Evolutionary conservation across 2,113 vertebrate species (phyloP), one percentile per base, ranked within the genome.

Genomic region (Gadus macrocephalus): DNA sequence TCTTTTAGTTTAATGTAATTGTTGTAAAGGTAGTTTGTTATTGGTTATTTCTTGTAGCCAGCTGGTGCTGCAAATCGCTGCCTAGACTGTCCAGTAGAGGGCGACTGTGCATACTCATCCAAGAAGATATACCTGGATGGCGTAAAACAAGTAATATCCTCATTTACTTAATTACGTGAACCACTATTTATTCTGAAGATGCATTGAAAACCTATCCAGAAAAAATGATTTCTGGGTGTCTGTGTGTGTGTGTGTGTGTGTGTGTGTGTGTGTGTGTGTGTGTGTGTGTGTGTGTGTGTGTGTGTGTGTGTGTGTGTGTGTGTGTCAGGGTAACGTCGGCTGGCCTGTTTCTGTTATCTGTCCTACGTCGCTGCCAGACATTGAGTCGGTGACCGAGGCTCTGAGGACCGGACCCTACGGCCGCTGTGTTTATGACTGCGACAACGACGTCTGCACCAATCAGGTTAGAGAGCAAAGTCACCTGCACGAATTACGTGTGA

Each of bases 371-470:
- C 12, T 85, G 20, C 86, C 89, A 59, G 92, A 94, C 76, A 91
- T 95, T 0, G 93, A 94, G 75, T 89, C 92, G 0, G 89, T 94
- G 69, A 92, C 89, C 0, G 88, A 91, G 66, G 93, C 91, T 0
- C 81, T 95, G 72, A 85, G 59, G 69, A 83, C 76, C 0, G 93
- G 94, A 61, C 93, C 93, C 0, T 95, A 95, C 1, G 93, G 94
- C 12, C 92, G 93, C 79, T 95, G 94, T 59, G 92, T 94, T 35
- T 95, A 94, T 16, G 84, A 91, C 62, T 94, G 94, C 79, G 94
- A 95, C 84, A 95, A 95, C 3, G 93, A 94, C 5, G 93, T 95
- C 28, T 93, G 91, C 80, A 90, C 83, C 72, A 93, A 94, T 77
- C 94, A 95, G 93, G 94, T 94, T 64, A 61, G 73, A n/a, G 19